Base-by-base conservation (phyloP, 2,113 vertebrate species). In the Labeo catla region DNA sequence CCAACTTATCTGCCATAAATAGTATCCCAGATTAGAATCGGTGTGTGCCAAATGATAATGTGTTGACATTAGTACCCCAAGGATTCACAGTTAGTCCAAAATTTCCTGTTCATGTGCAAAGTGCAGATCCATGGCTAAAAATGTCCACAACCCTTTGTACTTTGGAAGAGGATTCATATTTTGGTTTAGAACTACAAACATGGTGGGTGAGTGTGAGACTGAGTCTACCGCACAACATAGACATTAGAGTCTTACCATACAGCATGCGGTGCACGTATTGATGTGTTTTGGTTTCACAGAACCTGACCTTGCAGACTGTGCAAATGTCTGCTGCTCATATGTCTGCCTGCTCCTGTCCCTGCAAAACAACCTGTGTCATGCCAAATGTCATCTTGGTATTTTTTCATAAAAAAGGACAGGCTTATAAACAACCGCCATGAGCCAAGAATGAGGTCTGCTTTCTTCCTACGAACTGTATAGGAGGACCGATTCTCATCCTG, bases 341-440 rank as follows among this genome's bases (percentile, higher is more conserved):
- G 86, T 57, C 76, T 84, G 52, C 50, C 66, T 19, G 28, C 52
- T 76, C 54, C 63, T 83, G 34, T 87, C 76, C 36, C 82, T 72
- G 43, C 50, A 84, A 84, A 80, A 68, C 78, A 52, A 23, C 54
- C 66, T 65, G 43, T 52, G 63, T 65, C 66, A 19, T 84, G 65
- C 76, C 76, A 84, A 23, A 84, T 81, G 79, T 87, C 50, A 61
- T 87, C 50, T 76, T 70, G 73, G 73, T 84, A 23, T 83, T 83
- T 87, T 52, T 87, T 83, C 49, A 77, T 34, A 12, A 87, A 83
- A 49, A 59, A 59, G 66, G 82, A 81, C 79, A 83, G 80, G 72
- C 47, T 70, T 59, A 84, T 82, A 87, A 87, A 87, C 86, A 80
- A 61, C 57, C 6, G 57, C 21, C 57, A 61, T n/a, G 21, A n/a